Evolutionary conservation across 2,113 vertebrate species (phyloP).

Genomic region (Platichthys stellatus): DNA sequence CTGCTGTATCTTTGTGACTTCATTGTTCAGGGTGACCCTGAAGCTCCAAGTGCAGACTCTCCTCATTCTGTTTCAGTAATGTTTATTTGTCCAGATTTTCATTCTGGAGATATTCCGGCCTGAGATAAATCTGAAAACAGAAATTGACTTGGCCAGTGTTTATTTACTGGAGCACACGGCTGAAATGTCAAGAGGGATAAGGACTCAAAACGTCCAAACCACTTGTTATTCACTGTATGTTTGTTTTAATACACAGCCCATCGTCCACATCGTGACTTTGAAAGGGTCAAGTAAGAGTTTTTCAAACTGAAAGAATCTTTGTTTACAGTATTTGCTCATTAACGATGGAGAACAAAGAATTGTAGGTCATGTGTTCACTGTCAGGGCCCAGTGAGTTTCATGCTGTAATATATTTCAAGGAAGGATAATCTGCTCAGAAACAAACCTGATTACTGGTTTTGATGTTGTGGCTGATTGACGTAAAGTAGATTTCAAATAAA

Average conservation of each 20-base stretch:
- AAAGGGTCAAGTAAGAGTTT: neutral
- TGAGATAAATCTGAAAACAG: constrained; percentile 43
- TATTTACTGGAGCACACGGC: constrained; percentile 11
- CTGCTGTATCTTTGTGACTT: neutral
- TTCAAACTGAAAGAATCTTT: no score
- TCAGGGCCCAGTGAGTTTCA: no score
- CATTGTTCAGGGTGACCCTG: constrained; percentile 7
- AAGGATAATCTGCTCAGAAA: no score
- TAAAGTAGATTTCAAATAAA: no score
- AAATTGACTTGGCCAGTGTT: constrained; percentile 34
- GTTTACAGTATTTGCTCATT: no score
- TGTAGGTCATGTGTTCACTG: no score
- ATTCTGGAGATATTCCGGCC: constrained; percentile 7
- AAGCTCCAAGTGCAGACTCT: neutral
- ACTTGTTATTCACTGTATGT: neutral
- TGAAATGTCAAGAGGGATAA: constrained; percentile 30
- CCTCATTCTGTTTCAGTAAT: constrained; percentile 1
- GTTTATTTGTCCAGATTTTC: constrained; percentile 25
- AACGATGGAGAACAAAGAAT: no score
- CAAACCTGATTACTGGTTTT: no score
- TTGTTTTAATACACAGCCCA: neutral
- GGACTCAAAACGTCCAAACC: neutral
- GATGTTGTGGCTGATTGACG: no score
- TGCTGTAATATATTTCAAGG: no score
- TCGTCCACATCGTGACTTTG: neutral